Evolutionary conservation across 2,888 invertebrate species (phyloP).

Genomic region (Epicampocera succincta): DNA sequence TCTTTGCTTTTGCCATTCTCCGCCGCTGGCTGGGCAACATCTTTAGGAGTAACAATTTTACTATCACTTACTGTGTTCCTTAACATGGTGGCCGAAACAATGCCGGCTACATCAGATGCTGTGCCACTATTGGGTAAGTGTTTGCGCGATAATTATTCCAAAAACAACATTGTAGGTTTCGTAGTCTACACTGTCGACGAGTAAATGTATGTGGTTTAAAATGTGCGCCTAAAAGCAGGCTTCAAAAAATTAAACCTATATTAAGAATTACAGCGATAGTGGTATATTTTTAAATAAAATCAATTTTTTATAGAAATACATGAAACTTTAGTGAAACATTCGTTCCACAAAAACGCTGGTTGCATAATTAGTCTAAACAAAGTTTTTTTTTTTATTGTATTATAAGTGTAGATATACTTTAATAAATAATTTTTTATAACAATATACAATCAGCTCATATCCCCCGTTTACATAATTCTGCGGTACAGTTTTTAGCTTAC

Average conservation of each 20-base stretch:
- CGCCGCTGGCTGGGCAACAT: background rate
- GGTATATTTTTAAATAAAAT: too few relatives aligned
- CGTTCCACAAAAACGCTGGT: too few relatives aligned
- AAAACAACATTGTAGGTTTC: background rate
- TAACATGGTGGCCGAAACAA: slow-evolving; percentile 98
- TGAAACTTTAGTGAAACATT: too few relatives aligned
- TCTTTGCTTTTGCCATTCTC: slow-evolving; percentile 1
- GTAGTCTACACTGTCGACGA: too few relatives aligned
- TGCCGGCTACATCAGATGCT: slow-evolving; percentile 98
- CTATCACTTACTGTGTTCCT: slow-evolving; percentile 98
- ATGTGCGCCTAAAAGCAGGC: slow-evolving; percentile 30
- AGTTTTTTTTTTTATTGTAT: too few relatives aligned
- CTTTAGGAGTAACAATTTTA: slow-evolving; percentile 95
- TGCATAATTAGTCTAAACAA: too few relatives aligned
- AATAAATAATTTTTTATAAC: too few relatives aligned
- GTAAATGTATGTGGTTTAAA: slow-evolving; percentile 20
- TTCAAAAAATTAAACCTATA: slow-evolving; percentile 24
- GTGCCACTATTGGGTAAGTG: slow-evolving; percentile 90
- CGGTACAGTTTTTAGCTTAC: too few relatives aligned
- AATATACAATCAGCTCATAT: too few relatives aligned
- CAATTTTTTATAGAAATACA: too few relatives aligned
- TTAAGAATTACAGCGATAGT: background rate
- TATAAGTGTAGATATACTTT: too few relatives aligned
- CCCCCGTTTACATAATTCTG: too few relatives aligned
- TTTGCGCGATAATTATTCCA: slow-evolving; percentile 52